These are phyloP conservation scores for Phocides pigmalion DNA, from an alignment of 1,140 invertebrate species.

Conservation along the genomic window DNA sequence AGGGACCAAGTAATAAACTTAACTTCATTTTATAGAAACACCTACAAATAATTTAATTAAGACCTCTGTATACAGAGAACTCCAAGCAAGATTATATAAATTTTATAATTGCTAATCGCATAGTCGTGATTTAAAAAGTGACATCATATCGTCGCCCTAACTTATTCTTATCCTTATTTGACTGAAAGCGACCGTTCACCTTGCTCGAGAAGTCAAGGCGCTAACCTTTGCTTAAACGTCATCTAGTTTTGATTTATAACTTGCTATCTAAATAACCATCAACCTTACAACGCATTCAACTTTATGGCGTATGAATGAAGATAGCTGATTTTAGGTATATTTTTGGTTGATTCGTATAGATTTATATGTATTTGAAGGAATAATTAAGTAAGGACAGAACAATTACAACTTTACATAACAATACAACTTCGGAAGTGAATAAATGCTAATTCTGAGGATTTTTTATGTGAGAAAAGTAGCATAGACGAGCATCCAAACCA, in stretches of 20 bases:
- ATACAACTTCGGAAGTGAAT: no score
- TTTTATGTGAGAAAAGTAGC: no score
- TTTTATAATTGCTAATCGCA: neutral
- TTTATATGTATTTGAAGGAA: no score
- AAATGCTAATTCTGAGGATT: no score
- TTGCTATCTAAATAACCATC: constrained; percentile 28
- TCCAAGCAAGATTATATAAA: neutral
- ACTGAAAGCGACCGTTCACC: constrained; percentile 55
- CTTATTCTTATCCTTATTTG: constrained; percentile 46
- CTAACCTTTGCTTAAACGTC: constrained; percentile 42
- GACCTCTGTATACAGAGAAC: no score
- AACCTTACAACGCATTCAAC: constrained; percentile 5
- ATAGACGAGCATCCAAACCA: no score
- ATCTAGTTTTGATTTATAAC: constrained; percentile 30
- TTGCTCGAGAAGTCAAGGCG: constrained; percentile 46
- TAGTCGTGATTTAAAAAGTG: constrained; percentile 13
- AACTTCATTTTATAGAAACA: no score
- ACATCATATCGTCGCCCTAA: constrained; percentile 31
- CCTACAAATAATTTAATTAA: no score
- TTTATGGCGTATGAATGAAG: constrained; percentile 5
- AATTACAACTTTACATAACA: no score
- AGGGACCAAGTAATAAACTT: no score
- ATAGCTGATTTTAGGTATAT: neutral
- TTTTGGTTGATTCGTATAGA: neutral
- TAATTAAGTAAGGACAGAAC: no score